Conservation (phyloP, 2,888 invertebrate species). For the Liposcelis brunnea region DNA sequence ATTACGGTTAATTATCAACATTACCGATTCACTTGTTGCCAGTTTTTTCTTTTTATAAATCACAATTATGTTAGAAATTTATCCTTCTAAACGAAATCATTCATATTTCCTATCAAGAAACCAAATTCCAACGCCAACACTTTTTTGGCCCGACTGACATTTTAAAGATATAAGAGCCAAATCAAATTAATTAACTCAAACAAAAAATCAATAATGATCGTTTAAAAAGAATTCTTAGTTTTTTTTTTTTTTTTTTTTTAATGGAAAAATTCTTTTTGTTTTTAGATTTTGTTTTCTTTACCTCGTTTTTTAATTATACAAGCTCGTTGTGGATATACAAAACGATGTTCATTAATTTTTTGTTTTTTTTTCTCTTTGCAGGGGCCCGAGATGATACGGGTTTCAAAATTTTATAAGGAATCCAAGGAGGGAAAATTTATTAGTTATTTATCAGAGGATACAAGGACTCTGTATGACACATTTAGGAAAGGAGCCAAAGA, state of each 20-base stretch:
- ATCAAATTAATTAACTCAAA: not conserved
- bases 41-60: too few species aligned
- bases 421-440: conserved; percentile 74
- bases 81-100: too few species aligned
- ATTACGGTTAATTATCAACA: too few species aligned
- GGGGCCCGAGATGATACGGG: conserved; percentile 77
- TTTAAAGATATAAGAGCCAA: too few species aligned
- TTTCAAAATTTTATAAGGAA: conserved; percentile 79
- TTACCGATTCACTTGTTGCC: too few species aligned
- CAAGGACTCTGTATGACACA: conserved; percentile 73
- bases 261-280: conserved; percentile 19
- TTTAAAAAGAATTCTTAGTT: conserved; percentile 11
- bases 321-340: not conserved
- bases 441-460: conserved; percentile 70
- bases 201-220: conserved; percentile 9
- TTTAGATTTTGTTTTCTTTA: not conserved
- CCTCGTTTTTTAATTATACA: not conserved
- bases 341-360: too few species aligned
- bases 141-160: too few species aligned
- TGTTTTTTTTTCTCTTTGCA: conserved; percentile 31
- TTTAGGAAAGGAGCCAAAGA: conserved; percentile 83
- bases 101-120: too few species aligned
- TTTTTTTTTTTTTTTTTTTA: too few species aligned
- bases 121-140: too few species aligned
- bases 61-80: too few species aligned